Base-by-base conservation (phyloP, 2,888 invertebrate genomes). In the Cheilosia vulpina region DNA sequence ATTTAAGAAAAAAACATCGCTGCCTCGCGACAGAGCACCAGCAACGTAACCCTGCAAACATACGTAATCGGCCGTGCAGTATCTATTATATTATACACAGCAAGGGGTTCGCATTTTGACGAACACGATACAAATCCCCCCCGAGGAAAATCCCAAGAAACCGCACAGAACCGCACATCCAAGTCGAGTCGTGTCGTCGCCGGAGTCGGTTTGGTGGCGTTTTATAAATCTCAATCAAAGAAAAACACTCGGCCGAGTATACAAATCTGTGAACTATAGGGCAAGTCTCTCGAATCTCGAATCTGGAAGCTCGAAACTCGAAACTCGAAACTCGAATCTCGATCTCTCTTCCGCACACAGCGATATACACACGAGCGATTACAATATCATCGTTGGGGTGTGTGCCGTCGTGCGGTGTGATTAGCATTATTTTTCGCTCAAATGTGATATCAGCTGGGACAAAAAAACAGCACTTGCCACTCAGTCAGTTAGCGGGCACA, bases 401-500 rank as follows among this genome's bases (percentile, higher is more conserved):
- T 47, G 79, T 58, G 71, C 65, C 34, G 77, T 71, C 68, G 72
- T 71, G 72, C 38, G 38, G 38, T 47, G 77, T 81, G 85, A 85
- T 85, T 81, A 85, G 81, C 72, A 81, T 72, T 24, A 52, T 6
- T 52, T 52, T 81, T 77, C 71, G 76, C 81, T 81, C 68, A 63
- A 81, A 81, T 72, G 81, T 81, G 85, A 85, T 85, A 85, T 85
- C 85, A 85, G 66, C 38, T 38, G 38, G 38, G 38, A 11, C 13
- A 38, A 76, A 77, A 72, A 81, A 72, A 60, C 55, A 72, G 62
- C 85, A 81, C 72, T 80, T 81, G 81, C 71, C 62, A 68, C 81
- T 85, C 85, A 85, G 81, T 85, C 85, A 85, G 85, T 85, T 41
- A 68, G 72, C 77, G 34, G 85, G 81, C 66, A 76, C 27, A 81